Evolutionary conservation across 2,888 invertebrate genomes (phyloP), one percentile per base, ranked within the genome.

Genomic region (Dorcus parallelipipedus): DNA sequence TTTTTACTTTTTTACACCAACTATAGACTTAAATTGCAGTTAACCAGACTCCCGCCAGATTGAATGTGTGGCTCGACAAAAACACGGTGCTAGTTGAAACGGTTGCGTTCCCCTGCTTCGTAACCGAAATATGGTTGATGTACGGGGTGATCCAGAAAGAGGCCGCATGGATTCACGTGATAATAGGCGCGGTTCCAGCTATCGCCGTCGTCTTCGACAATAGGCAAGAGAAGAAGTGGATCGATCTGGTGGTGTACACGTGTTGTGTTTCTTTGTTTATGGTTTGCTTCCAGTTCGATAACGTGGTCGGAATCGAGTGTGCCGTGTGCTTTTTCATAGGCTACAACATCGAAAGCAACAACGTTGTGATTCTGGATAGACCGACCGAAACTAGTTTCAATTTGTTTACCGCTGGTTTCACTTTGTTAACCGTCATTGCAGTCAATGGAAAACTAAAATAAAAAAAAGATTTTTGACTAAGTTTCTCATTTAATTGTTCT

Each of bases 101-200:
- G 2, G 58, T 66, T 40, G 54, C 61, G 14, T 60, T 66, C 3
- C 65, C 67, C 3, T 63, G 63, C 48, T 55, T 67, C 14, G 65
- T 64, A n/a, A 56, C 58, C 1, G 62, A 64, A 43, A 45, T 65
- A 14, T 67, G 65, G 64, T 42, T 63, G 43, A 56, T 58, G 41
- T 47, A 59, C 33, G 59, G 59, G n/a, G 49, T 58, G 41, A 39
- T 43, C 1, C 17, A 53, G 26, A 39, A 49, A 26, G 56, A 54
- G 17, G 45, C 56, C 20, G 62, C 61, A 8, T 64, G 54, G 51
- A 23, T 56, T 10, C 66, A 66, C 49, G 59, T 64, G 3, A 49
- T 42, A 45, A 26, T 59, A 7, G 61, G 59, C 38, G 20, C 49
- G 6, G 50, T 49, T 43, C 56, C 56, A 17, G 56, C 56, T n/a